Conservation (phyloP, 2,797 vertebrate genomes). For the Ctenosaura bakeri region DNA sequence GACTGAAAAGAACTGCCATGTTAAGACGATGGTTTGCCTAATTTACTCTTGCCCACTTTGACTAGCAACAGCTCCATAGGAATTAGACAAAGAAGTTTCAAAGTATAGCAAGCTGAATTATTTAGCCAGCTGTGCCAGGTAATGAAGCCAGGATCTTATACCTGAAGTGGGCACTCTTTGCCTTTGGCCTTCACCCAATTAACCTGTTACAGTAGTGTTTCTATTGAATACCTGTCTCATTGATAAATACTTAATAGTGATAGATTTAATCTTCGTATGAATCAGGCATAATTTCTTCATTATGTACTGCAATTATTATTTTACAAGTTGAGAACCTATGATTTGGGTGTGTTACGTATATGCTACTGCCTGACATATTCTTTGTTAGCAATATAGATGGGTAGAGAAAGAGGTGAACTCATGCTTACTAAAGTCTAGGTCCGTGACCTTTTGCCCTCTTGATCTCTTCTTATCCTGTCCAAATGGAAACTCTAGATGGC, state of each 20-base stretch:
- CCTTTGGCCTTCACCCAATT: not conserved
- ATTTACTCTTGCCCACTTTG: not conserved
- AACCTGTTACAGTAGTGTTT: not conserved
- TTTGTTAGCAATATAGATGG: not conserved
- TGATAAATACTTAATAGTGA: not conserved
- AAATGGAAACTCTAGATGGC: constrained; percentile 46
- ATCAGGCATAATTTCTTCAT: not conserved
- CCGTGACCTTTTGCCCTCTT: constrained; percentile 60
- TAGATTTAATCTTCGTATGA: not conserved
- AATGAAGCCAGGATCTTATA: not conserved
- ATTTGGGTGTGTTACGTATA: not conserved
- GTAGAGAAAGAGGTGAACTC: constrained; percentile 22
- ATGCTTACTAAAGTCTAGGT: constrained; percentile 51
- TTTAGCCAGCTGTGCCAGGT: not conserved
- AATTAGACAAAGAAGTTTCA: not conserved
- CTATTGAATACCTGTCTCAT: not conserved
- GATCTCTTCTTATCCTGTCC: constrained; percentile 62
- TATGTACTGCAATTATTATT: not conserved
- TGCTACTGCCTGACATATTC: accelerated
- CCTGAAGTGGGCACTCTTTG: not conserved
- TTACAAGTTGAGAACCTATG: not conserved
- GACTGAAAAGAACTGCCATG: not conserved
- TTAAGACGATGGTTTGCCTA: not conserved
- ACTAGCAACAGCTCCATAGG: not conserved
- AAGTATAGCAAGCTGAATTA: not conserved